A percentile compares a stretch with the other conserved stretches of the same genome.
These are phyloP conservation scores for Venustoraphidia nigricollis DNA, from an alignment of 2,888 invertebrate species.

Conservation along the genomic window DNA sequence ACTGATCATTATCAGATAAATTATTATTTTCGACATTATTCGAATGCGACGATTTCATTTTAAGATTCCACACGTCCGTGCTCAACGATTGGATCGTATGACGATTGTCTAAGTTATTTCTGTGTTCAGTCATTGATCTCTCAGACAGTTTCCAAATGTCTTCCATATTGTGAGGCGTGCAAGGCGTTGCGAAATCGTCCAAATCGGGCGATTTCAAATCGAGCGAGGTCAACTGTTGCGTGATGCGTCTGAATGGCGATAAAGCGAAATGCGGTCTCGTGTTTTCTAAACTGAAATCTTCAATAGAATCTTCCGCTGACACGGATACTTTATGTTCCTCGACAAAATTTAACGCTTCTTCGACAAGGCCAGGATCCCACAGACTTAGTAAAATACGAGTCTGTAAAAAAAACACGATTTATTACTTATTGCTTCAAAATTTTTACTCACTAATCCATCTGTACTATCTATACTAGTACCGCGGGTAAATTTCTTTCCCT, in stretches of 20 bases:
- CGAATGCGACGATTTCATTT: conserved; percentile 14
- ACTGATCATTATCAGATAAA: conserved; percentile 25
- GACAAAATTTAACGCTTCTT: conserved; percentile 70
- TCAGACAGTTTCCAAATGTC: conserved; percentile 41
- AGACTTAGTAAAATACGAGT: conserved; percentile 63
- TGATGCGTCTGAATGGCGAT: conserved; percentile 60
- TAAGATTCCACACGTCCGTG: conserved; percentile 7
- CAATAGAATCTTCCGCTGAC: conserved; percentile 22
- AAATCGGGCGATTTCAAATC: conserved; percentile 58
- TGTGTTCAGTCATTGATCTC: conserved; percentile 14
- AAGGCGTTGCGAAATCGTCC: conserved; percentile 53
- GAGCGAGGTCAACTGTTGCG: conserved; percentile 56
- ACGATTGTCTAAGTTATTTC: not conserved
- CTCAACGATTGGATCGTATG: not conserved
- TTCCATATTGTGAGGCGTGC: conserved; percentile 41
- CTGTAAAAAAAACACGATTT: conserved; percentile 18
- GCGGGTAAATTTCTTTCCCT: no score
- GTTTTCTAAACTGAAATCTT: conserved; percentile 22
- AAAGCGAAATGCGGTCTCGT: conserved; percentile 25
- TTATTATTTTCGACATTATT: conserved; percentile 5
- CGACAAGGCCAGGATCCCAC: conserved; percentile 75
- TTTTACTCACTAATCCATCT: no score
- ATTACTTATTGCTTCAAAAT: no score
- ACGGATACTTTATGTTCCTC: conserved; percentile 53
- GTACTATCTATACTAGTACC: no score